A percentile compares a stretch with the other conserved stretches of the same genome.
These are phyloP conservation scores for Micromys minutus DNA, from an alignment of 2,113 vertebrate species.

Conservation along the genomic window DNA sequence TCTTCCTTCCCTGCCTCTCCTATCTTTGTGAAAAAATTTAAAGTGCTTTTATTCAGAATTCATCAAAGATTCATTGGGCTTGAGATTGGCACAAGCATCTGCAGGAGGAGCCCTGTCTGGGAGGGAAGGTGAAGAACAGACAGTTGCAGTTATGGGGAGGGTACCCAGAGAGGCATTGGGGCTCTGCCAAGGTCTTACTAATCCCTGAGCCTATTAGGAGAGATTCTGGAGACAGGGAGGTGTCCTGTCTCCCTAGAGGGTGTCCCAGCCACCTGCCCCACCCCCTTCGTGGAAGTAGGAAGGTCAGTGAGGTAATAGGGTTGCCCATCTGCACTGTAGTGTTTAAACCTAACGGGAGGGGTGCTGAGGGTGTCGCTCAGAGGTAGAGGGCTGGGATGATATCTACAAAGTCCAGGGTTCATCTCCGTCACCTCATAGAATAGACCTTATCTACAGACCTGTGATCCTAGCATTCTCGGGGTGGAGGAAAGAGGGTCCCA, in stretches of 20 bases:
- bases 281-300: not conserved
- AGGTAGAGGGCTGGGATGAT: not conserved
- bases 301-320: no score
- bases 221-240: no score
- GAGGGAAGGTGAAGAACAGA: not conserved
- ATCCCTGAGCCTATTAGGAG: fast-evolving
- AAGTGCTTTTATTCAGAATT: constrained; percentile 71
- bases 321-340: fast-evolving
- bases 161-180: fast-evolving
- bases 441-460: not conserved
- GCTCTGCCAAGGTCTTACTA: not conserved
- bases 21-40: constrained; percentile 72
- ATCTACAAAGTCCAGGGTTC: not conserved
- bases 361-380: not conserved
- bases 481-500: not conserved
- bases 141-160: fast-evolving
- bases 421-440: not conserved
- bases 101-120: not conserved
- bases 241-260: not conserved
- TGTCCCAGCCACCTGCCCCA: not conserved
- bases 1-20: not conserved
- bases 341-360: not conserved
- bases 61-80: constrained; percentile 79
- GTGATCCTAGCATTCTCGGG: not conserved
- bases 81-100: constrained; percentile 53